Percentiles rank a stretch among this genome's conserved stretches.
phyloP scores from a whole-genome alignment of 2,888 invertebrate species.

The Hemaris fuciformis region DNA sequence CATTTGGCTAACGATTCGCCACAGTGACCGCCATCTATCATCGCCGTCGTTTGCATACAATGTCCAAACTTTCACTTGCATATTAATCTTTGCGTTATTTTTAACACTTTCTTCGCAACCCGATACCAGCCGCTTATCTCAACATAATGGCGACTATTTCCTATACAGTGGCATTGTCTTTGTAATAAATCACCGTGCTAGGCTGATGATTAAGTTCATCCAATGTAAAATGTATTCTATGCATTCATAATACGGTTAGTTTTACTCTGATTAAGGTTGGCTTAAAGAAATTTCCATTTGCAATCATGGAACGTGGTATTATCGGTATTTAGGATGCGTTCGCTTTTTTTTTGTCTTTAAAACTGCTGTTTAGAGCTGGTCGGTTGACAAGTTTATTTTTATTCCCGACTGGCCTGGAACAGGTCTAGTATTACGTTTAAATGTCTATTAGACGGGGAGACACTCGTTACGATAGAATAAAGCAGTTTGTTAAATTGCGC shows the following conservation, averaged over 20 bases:
- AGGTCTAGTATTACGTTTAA: background rate
- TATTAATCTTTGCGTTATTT: constrained; percentile 40
- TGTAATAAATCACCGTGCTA: constrained; percentile 47
- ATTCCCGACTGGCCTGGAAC: background rate
- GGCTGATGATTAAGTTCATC: background rate
- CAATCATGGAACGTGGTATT: background rate
- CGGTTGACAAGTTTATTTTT: background rate
- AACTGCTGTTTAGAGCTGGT: background rate
- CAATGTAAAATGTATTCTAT: background rate
- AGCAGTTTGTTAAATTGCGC: no score
- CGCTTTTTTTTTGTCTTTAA: background rate
- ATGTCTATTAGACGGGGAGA: background rate
- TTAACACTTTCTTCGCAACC: constrained; percentile 44
- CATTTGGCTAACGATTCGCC: background rate
- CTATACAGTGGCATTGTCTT: constrained; percentile 37
- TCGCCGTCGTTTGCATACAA: constrained; percentile 40
- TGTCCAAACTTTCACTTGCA: constrained; percentile 41
- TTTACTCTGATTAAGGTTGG: background rate
- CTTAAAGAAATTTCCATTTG: background rate
- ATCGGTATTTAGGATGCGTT: background rate
- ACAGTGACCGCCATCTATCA: constrained; percentile 1
- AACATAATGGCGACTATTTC: constrained; percentile 16
- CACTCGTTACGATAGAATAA: background rate
- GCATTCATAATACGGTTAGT: background rate
- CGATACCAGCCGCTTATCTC: background rate